Base-by-base conservation (phyloP, 2,113 vertebrate species). In the Oncorhynchus clarkii region DNA sequence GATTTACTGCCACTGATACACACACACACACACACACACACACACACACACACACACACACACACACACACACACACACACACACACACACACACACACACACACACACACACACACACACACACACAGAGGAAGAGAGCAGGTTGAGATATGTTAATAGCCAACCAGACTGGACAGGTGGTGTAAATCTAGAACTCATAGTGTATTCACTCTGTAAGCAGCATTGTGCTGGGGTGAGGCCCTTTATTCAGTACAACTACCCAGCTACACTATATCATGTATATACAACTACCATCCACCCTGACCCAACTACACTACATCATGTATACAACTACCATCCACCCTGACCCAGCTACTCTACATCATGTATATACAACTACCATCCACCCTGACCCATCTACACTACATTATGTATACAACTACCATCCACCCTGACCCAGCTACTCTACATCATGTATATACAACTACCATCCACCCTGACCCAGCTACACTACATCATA, bases 171-270 rank as follows among this genome's bases (percentile, higher is more conserved):
- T 82, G 78, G 80, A 81, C 16, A 70, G 78, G 83, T 79, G 74
- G 82, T 75, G 79, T 89, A 89, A 89, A 89, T 90, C 84, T 84
- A 83, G 69, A 66, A 73, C 85, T 92, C 84, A 88, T 89, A 86
- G 86, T 86, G 78, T 80, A 92, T 91, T 91, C 90, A 84, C 76
- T 81, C 77, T 80, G 76, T 84, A 78, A 73, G 75, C 85, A 88
- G 84, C 80, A 87, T 87, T 90, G 88, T 90, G 85, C 85, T 81
- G 85, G 71, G 66, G 86, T 80, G 86, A 89, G 84, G 82, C 84
- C 80, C 82, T 91, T 89, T 89, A 90, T 90, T 90, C 89, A 90
- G 87, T 90, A 83, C 82, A 84, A 80, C 88, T 86, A 80, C 78
- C 83, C 75, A 76, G 78, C 88, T 82, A 80, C 31, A 75, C 79